Conservation (phyloP, 2,888 invertebrate genomes). For the Agriotes lineatus region DNA sequence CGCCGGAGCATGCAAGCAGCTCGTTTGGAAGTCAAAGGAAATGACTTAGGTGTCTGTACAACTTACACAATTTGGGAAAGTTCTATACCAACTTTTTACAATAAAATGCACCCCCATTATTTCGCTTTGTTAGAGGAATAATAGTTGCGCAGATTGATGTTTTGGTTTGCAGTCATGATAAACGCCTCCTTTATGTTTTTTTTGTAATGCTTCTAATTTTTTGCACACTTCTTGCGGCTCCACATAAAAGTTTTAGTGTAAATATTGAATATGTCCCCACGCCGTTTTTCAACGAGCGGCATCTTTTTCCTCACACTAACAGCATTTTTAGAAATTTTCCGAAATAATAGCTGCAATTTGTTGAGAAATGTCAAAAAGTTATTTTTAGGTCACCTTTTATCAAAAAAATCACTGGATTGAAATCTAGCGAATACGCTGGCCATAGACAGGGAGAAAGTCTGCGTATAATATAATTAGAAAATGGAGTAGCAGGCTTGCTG, state of each 20-base stretch:
- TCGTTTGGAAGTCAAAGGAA: slow-evolving; percentile 58
- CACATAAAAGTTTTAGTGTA: background rate
- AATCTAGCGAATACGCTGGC: no score
- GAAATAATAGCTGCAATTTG: no score
- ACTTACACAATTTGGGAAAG: slow-evolving; percentile 55
- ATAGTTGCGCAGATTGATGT: background rate
- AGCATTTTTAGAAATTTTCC: no score
- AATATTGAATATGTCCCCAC: no score
- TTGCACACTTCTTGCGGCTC: background rate
- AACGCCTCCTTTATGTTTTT: background rate
- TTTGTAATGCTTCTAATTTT: slow-evolving; percentile 5
- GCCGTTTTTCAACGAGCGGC: no score
- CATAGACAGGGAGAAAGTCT: no score
- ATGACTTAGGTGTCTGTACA: slow-evolving; percentile 59
- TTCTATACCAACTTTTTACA: slow-evolving; percentile 32
- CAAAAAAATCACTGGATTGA: no score
- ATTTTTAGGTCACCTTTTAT: no score
- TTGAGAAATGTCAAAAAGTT: no score
- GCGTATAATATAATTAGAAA: no score
- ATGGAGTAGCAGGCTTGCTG: no score
- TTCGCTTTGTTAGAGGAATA: slow-evolving; percentile 3
- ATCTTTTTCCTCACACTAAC: no score
- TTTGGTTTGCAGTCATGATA: slow-evolving; percentile 8
- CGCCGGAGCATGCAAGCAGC: slow-evolving; percentile 56
- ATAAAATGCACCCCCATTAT: slow-evolving; percentile 17